Evolutionary conservation across 2,888 invertebrate species (phyloP).

Genomic region (Oscheius sp.): DNA sequence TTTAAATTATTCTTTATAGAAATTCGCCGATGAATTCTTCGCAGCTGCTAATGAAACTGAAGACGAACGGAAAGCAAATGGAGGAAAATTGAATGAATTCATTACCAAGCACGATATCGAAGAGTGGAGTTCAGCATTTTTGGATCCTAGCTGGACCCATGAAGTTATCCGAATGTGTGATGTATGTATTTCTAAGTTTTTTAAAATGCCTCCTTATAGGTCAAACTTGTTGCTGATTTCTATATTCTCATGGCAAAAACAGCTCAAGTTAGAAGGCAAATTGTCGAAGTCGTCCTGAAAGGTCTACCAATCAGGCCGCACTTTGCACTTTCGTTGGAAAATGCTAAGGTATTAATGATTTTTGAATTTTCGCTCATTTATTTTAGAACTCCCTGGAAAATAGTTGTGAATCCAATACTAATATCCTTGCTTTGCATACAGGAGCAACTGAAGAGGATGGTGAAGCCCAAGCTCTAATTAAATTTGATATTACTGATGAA

Average conservation of each 20-base stretch:
- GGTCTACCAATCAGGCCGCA: slow-evolving; percentile 64
- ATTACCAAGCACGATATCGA: slow-evolving; percentile 67
- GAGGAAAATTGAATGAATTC: slow-evolving; percentile 59
- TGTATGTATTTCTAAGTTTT: slow-evolving; percentile 24
- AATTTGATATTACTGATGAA: slow-evolving; percentile 63
- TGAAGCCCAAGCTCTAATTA: slow-evolving; percentile 42
- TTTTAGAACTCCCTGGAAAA: slow-evolving; percentile 57
- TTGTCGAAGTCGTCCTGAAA: slow-evolving; percentile 65
- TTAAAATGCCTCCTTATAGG: slow-evolving; percentile 22
- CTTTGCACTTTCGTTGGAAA: slow-evolving; percentile 59
- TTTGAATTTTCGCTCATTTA: background rate
- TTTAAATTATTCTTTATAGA: slow-evolving; percentile 15
- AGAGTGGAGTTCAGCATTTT: slow-evolving; percentile 67
- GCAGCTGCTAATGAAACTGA: slow-evolving; percentile 56
- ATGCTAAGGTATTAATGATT: slow-evolving; percentile 68
- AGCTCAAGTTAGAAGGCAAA: slow-evolving; percentile 64
- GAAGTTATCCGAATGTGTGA: slow-evolving; percentile 63
- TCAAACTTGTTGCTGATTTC: slow-evolving; percentile 63
- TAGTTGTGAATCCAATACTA: slow-evolving; percentile 49
- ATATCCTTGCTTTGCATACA: slow-evolving; percentile 49
- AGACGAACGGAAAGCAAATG: slow-evolving; percentile 40
- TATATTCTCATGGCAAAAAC: slow-evolving; percentile 65
- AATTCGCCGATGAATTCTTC: slow-evolving; percentile 59
- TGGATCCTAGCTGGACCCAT: slow-evolving; percentile 70
- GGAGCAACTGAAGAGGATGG: slow-evolving; percentile 48